phyloP scores from a whole-genome alignment of 1,140 invertebrate species.

The Nasonia longicornis region DNA sequence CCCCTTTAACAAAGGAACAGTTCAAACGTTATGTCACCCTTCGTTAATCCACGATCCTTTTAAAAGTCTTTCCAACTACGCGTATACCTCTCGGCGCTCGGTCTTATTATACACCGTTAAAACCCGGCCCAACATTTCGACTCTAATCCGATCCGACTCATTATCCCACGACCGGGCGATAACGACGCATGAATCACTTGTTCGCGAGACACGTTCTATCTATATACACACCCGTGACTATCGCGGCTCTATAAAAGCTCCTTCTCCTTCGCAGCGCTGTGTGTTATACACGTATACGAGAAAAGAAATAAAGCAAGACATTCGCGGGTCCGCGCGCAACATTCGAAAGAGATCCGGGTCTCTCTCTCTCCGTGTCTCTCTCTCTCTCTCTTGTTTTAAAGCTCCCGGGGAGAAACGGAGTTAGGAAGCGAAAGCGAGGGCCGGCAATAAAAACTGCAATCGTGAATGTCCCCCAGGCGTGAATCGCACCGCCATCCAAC shows the following conservation, averaged over 20 bases:
- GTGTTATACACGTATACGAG: background rate
- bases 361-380: background rate
- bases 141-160: slow-evolving; percentile 35
- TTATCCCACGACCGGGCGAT: background rate
- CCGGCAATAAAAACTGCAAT: slow-evolving; percentile 40
- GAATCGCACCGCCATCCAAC: background rate
- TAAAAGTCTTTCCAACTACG: no score
- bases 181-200: slow-evolving; percentile 31
- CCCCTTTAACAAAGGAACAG: no score
- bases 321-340: background rate
- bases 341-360: slow-evolving; percentile 19
- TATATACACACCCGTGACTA: background rate
- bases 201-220: background rate
- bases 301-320: slow-evolving; percentile 19
- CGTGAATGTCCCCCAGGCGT: slow-evolving; percentile 5
- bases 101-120: no score
- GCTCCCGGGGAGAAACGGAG: background rate
- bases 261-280: background rate
- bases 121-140: background rate
- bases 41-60: no score
- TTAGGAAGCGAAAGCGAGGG: slow-evolving; percentile 1
- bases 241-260: background rate
- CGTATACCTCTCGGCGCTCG: no score
- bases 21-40: no score
- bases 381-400: slow-evolving; percentile 21